phyloP scores from a whole-genome alignment of 2,797 vertebrate species.

The Hephaestus fuliginosus region DNA sequence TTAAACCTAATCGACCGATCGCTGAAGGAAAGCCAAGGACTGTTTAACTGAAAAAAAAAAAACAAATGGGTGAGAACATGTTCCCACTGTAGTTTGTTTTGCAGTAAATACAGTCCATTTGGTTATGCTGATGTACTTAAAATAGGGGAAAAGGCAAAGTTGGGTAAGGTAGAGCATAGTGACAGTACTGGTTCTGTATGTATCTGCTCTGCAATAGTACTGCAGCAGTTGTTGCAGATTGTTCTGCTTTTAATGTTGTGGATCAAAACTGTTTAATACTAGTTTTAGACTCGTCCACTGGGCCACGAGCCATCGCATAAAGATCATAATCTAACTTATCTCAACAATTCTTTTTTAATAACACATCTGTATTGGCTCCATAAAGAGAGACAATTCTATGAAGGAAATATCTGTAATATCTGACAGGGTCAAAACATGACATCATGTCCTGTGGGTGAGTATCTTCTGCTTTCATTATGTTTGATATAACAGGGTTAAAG shows the following conservation, averaged over 20 bases:
- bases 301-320: background rate
- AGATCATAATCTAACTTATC: background rate
- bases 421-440: slow-evolving; percentile 32
- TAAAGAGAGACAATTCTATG: background rate
- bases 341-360: slow-evolving; percentile 3
- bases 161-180: background rate
- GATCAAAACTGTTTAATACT: slow-evolving; percentile 17
- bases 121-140: background rate
- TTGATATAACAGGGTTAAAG: slow-evolving; percentile 4
- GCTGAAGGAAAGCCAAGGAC: slow-evolving; percentile 32
- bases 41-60: slow-evolving; percentile 6
- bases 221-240: slow-evolving; percentile 22
- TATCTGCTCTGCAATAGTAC: slow-evolving; percentile 18
- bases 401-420: slow-evolving; percentile 8
- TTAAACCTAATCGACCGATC: slow-evolving; percentile 36
- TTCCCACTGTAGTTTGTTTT: slow-evolving; percentile 1
- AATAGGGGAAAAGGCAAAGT: background rate
- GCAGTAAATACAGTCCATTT: slow-evolving; percentile 10
- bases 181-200: slow-evolving; percentile 11
- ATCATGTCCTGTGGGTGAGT: background rate
- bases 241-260: slow-evolving; percentile 16
- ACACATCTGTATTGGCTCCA: background rate
- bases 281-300: background rate
- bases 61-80: background rate
- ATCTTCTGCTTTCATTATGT: slow-evolving; percentile 12